Conservation (phyloP, 2,113 vertebrate genomes). For the Chiloscyllium plagiosum region DNA sequence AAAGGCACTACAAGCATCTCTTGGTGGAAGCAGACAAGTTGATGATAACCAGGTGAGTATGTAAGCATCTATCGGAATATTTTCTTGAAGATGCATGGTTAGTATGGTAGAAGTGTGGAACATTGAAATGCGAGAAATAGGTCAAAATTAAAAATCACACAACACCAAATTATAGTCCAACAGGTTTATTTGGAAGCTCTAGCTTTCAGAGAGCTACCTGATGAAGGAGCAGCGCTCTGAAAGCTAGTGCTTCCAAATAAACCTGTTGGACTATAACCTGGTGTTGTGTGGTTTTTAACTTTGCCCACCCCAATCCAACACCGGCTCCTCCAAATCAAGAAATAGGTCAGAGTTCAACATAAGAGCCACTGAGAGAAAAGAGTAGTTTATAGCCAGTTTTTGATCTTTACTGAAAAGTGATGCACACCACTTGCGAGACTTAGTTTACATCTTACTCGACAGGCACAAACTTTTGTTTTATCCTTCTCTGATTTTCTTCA, state of each 20-base stretch:
- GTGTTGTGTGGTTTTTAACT: no score
- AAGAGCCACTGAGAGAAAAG: not conserved
- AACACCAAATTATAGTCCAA: no score
- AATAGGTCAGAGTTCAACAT: not conserved
- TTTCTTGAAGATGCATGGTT: not conserved
- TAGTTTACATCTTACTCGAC: not conserved
- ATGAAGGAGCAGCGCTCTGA: no score
- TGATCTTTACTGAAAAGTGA: not conserved
- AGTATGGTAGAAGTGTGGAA: not conserved
- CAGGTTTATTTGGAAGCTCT: no score
- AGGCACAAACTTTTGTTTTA: not conserved
- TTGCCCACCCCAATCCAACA: no score
- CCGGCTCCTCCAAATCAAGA: not conserved
- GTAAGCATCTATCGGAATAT: not conserved
- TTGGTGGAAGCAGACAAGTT: conserved; percentile 45
- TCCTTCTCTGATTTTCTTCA: not conserved
- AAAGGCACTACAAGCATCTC: conserved; percentile 50
- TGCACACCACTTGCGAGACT: not conserved
- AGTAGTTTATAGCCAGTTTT: not conserved
- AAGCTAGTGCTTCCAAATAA: no score
- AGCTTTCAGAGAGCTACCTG: no score
- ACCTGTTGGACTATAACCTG: no score
- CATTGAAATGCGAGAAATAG: not conserved
- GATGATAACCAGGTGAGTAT: conserved; percentile 55
- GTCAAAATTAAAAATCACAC: not conserved